Evolutionary conservation across 2,888 invertebrate species (phyloP).

Genomic region (Uropetala carovei): DNA sequence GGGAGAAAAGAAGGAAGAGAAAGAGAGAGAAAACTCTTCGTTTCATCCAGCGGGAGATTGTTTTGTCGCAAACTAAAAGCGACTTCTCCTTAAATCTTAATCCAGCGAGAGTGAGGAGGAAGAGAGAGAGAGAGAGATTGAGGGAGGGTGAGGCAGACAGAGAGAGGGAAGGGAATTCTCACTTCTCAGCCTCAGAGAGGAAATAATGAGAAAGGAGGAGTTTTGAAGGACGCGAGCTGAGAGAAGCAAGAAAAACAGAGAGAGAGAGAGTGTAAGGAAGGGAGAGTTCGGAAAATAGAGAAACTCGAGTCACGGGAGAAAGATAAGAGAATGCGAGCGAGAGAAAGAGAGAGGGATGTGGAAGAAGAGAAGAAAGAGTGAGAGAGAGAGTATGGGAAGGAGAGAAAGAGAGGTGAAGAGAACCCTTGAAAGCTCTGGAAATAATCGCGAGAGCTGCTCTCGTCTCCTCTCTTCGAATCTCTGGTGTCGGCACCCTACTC

Average conservation of each 20-base stretch:
- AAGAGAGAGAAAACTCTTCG: not conserved
- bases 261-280: not conserved
- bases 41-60: constrained; percentile 44
- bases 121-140: not conserved
- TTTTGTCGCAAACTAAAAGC: constrained; percentile 57
- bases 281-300: not conserved
- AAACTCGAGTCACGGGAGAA: not conserved
- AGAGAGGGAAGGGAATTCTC: constrained; percentile 10
- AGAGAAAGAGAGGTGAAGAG: not conserved
- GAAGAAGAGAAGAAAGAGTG: not conserved
- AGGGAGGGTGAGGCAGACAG: not conserved
- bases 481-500: constrained; percentile 54
- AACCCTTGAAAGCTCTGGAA: constrained; percentile 52
- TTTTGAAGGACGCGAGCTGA: constrained; percentile 2
- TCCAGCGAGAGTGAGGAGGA: constrained; percentile 4
- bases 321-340: not conserved
- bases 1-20: not conserved
- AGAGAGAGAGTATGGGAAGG: not conserved
- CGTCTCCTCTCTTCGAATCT: constrained; percentile 19
- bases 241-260: not conserved
- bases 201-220: constrained; percentile 31
- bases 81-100: constrained; percentile 56
- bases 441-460: constrained; percentile 55
- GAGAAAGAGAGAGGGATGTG: not conserved
- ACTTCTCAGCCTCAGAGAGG: not conserved